phyloP scores from a whole-genome alignment of 2,797 vertebrate species.

The Furcifer pardalis region DNA sequence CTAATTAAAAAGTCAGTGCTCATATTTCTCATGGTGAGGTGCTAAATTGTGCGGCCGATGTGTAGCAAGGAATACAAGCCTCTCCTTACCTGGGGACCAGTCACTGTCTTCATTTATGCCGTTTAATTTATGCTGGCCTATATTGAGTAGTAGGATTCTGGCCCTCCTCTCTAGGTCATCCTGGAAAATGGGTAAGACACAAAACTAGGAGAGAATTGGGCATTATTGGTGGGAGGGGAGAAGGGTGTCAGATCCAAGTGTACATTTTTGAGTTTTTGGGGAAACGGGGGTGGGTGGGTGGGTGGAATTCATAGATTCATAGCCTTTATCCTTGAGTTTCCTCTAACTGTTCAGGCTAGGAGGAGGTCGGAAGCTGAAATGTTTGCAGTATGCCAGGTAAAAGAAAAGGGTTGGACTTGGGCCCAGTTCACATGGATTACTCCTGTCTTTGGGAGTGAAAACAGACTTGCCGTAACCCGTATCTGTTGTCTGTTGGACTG shows the following conservation, averaged over 20 bases:
- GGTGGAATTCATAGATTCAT: background rate
- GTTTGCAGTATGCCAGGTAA: too few relatives aligned
- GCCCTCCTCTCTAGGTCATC: too few relatives aligned
- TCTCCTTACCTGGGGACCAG: too few relatives aligned
- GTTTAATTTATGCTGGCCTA: too few relatives aligned
- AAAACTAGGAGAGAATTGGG: background rate
- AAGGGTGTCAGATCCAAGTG: background rate
- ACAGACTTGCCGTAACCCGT: slow-evolving; percentile 9
- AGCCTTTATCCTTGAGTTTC: background rate
- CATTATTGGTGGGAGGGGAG: background rate
- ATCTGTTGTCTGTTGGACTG: slow-evolving; percentile 58
- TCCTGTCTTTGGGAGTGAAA: background rate
- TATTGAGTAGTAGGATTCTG: too few relatives aligned
- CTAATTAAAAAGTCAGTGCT: too few relatives aligned
- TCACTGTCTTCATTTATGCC: too few relatives aligned
- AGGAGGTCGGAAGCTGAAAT: background rate
- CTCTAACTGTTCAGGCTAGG: background rate
- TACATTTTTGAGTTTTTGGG: background rate
- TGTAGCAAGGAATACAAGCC: too few relatives aligned
- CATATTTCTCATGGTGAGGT: too few relatives aligned
- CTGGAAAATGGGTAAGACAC: background rate
- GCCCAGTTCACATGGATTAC: slow-evolving; percentile 32
- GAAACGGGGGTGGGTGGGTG: too few relatives aligned
- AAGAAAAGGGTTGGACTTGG: background rate
- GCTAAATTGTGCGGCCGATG: too few relatives aligned